Evolutionary conservation across 2,888 invertebrate genomes (phyloP), one percentile per base, ranked within the genome.

Genomic region (Rotaria socialis): DNA sequence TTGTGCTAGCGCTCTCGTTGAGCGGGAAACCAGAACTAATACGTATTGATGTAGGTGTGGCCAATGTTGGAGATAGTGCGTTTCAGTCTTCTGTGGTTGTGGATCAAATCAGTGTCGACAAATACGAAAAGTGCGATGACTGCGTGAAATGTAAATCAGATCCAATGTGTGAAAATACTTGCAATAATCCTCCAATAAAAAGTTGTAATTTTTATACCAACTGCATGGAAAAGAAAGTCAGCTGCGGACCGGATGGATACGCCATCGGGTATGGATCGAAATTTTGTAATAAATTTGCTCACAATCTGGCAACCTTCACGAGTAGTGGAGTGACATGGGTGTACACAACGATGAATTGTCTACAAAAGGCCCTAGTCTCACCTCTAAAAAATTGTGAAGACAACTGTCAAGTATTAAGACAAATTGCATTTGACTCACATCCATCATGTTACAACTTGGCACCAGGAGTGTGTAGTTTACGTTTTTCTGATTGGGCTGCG

Each of bases 1-100:
- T 2, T 2, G 11, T 0, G 0, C 11, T 58, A 0, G n/a, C n/a
- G 10, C 1, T 58, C 11, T 1, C 0, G 6, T n/a, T 58, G 0
- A 8, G 58, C 3, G 6, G 1, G 11, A 7, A 8, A 11, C n/a
- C 58, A 10, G 58, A 58, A 58, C 58, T 7, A 0, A 58, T 58
- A 7, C 58, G n/a, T 1, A n/a, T 58, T 58, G 58, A 24, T 2
- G 24, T 58, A 0, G 58, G n/a, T 4, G 58, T 58, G 1, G 4
- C 58, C 24, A 58, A 58, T 8, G 58, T 58, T 0, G 58, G 10
- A 0, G 58, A 58, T 58, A 2, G 10, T 2, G 0, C n/a, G 4
- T 58, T 10, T 27, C n/a, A n/a, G 3, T 58, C 58, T 6, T 7
- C 4, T 0, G n/a, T 58, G 7, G n/a, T 7, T 58, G n/a, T 58